phyloP scores from a whole-genome alignment of 2,113 vertebrate species.

The Pseudorectes ferrugineus region DNA sequence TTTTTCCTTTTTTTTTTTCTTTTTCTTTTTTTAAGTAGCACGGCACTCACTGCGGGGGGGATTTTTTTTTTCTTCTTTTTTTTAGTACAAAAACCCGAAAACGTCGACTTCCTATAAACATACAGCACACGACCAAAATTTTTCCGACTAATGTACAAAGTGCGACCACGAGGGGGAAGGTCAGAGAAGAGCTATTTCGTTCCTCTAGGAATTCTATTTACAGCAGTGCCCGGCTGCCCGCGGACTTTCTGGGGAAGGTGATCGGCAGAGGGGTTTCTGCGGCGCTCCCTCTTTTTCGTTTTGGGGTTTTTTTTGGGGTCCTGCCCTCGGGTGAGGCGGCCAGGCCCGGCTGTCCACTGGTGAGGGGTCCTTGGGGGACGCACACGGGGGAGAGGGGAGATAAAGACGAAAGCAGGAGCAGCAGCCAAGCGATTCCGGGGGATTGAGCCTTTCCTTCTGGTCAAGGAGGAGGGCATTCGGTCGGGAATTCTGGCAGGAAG shows the following conservation, averaged over 20 bases:
- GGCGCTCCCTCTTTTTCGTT: neutral
- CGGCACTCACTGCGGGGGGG: constrained; percentile 61
- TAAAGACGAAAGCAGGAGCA: neutral
- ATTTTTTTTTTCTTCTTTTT: neutral
- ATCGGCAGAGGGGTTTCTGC: neutral
- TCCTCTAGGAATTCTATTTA: constrained; percentile 75
- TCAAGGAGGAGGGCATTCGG: neutral
- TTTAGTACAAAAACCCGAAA: constrained; percentile 72
- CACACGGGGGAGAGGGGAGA: neutral
- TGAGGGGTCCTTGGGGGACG: neutral
- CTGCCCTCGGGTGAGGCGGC: neutral
- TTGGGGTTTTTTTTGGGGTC: neutral
- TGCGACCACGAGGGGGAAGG: constrained; percentile 59
- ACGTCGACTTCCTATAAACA: constrained; percentile 82
- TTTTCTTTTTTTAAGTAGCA: constrained; percentile 59
- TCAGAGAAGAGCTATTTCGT: constrained; percentile 71
- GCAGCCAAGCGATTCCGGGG: neutral
- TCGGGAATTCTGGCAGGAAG: neutral
- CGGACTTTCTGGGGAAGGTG: neutral
- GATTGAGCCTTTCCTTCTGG: neutral
- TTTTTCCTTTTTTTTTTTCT: neutral
- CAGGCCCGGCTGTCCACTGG: neutral
- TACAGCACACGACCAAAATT: constrained; percentile 78
- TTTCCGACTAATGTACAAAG: constrained; percentile 82
- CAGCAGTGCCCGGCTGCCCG: constrained; percentile 43